Conservation (phyloP, 30 jellyfish, hydroid and myxozoan species). For the Haliclystus octoradiatus region DNA sequence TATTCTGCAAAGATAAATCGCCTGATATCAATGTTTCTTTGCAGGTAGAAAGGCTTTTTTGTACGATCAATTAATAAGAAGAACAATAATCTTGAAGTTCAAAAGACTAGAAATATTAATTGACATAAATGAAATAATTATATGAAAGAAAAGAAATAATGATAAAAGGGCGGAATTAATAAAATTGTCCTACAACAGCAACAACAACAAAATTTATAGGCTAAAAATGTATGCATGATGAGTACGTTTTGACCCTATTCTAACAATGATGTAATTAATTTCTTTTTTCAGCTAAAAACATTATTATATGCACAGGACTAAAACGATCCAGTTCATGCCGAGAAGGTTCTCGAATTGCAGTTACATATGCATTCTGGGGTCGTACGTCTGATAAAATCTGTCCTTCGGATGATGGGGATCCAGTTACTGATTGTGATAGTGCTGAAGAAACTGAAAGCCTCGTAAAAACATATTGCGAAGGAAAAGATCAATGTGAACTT, state of each 20-base stretch:
- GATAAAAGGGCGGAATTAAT: no score
- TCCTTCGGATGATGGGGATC: constrained; percentile 98
- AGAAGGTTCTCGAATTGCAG: constrained; percentile 88
- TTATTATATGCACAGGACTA: constrained; percentile 84
- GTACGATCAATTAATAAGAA: no score
- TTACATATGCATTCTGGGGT: constrained; percentile 95
- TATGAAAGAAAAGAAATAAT: no score
- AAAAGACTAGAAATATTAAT: no score
- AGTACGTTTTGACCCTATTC: not conserved
- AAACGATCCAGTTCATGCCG: constrained; percentile 77
- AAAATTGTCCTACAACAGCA: no score
- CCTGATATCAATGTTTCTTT: no score
- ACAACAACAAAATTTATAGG: no score
- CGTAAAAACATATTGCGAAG: constrained; percentile 74
- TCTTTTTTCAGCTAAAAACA: constrained; percentile 44
- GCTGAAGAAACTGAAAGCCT: constrained; percentile 72
- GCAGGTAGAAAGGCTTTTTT: no score
- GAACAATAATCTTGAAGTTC: no score
- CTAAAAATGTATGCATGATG: no score
- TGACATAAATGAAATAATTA: no score
- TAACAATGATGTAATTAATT: not conserved
- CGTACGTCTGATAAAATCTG: constrained; percentile 83
- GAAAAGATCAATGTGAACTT: constrained; percentile 60
- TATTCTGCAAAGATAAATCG: no score
- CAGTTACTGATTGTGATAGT: constrained; percentile 94